A percentile compares a stretch with the other conserved stretches of the same genome.
These are phyloP conservation scores for Oryctolagus cuniculus DNA, from an alignment of 2,113 vertebrate genomes.

Conservation along the genomic window DNA sequence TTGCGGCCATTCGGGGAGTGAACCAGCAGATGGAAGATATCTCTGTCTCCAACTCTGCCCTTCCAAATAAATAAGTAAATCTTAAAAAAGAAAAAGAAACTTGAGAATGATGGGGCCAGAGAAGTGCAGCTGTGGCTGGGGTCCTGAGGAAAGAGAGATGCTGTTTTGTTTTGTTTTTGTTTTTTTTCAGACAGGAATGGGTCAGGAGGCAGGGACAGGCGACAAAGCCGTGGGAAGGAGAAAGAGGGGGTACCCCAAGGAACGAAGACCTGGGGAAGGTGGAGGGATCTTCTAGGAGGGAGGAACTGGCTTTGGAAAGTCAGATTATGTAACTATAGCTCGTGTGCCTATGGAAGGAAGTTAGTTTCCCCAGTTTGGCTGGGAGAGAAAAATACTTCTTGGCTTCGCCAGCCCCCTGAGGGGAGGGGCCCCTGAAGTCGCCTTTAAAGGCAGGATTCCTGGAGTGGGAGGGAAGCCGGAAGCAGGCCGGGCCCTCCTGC, in stretches of 20 bases:
- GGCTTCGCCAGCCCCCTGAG: background rate
- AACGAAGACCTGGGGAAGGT: background rate
- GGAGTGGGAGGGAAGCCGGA: background rate
- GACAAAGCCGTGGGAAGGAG: background rate
- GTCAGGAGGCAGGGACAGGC: background rate
- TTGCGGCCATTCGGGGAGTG: no score
- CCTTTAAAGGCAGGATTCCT: slow-evolving; percentile 10
- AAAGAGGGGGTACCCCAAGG: background rate
- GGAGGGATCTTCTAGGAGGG: no score
- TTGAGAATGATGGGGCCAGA: background rate
- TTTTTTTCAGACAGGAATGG: slow-evolving; percentile 34
- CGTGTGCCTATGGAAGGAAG: background rate
- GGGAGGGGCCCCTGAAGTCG: background rate
- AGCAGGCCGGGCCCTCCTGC: background rate
- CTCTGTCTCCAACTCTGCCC: no score
- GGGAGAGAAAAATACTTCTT: slow-evolving; percentile 14
- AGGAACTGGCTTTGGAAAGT: background rate
- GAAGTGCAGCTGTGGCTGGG: background rate
- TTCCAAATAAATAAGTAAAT: no score
- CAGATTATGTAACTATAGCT: background rate
- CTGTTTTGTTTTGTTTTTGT: background rate
- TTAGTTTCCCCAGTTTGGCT: slow-evolving; percentile 49
- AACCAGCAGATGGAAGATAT: no score
- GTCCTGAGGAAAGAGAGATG: background rate
- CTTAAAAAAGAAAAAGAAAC: background rate